A percentile compares a stretch with the other conserved stretches of the same genome.
Conservation (phyloP, 2,888 invertebrate species). For the Metallyticus violacea region DNA sequence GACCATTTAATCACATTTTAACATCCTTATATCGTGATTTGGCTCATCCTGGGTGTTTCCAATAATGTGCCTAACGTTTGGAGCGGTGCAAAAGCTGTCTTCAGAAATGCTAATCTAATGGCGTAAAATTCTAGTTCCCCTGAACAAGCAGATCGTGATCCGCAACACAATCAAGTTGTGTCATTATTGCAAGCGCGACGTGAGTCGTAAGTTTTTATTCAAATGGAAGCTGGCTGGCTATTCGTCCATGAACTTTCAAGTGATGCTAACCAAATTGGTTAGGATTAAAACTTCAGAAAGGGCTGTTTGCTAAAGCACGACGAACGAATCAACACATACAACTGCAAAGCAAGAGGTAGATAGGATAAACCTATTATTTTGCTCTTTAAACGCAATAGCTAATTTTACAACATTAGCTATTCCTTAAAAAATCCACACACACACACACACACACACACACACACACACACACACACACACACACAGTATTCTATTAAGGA, state of each 20-base stretch:
- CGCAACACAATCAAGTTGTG: not conserved
- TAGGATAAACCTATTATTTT: not conserved
- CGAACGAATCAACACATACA: too few relatives aligned
- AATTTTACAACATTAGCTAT: too few relatives aligned
- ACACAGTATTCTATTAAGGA: too few relatives aligned
- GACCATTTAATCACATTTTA: not conserved
- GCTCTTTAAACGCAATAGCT: not conserved
- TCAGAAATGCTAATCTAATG: not conserved
- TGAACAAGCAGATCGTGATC: not conserved
- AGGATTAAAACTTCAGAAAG: not conserved
- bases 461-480: too few relatives aligned
- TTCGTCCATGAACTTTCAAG: not conserved
- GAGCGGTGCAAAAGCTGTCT: not conserved
- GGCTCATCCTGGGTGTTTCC: not conserved
- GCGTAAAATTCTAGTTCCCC: not conserved
- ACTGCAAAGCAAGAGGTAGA: too few relatives aligned
- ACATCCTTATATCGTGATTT: not conserved
- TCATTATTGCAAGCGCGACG: not conserved
- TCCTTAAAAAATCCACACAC: too few relatives aligned
- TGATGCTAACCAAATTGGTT: not conserved
- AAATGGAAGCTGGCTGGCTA: too few relatives aligned
- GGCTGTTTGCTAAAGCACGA: not conserved
- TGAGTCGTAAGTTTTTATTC: too few relatives aligned
- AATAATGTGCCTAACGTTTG: not conserved
- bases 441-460: too few relatives aligned